Evolutionary conservation across 1,140 invertebrate species (phyloP), one percentile per base, ranked within the genome.

Genomic region (Paralvinella palmiformis): DNA sequence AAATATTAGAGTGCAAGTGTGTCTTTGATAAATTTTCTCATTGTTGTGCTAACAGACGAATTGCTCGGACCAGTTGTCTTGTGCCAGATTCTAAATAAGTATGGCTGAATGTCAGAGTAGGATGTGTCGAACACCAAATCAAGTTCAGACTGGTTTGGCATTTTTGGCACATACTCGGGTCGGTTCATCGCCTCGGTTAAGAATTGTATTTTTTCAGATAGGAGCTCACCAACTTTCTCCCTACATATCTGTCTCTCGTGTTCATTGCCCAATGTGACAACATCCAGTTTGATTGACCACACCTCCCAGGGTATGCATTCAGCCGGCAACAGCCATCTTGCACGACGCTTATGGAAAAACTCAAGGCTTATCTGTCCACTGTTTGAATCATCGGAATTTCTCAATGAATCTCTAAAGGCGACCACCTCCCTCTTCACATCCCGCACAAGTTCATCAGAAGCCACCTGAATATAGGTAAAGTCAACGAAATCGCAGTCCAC

Each of bases 401-500:
- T 84, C 36, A 96, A 79, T 33, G 89, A 86, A 72, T 94, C 90
- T 50, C 91, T 91, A 80, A 97, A 97, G 20, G 85, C 84, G 45
- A 87, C 87, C 62, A 96, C 90, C 73, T 94, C 91, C 57, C 85
- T 84, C 71, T 89, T 90, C 5, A 97, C 81, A 44, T 83, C 86
- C 41, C 85, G 83, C 55, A 89, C 87, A 1, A 98, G 82, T 53
- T 85, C 85, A 2, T 86, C 83, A 1, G 92, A 96, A 56, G 91
- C 88, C 81, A 92, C 94, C 78, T 92, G 92, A 1, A 96, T 94
- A 81, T 98, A 98, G 32, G 94, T 96, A 72, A 96, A 91, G 81
- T 97, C 94, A 68, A 98, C 91, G 77, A 95, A 96, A 82, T 97
- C 91, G 83, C 95, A 98, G 75, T 96, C 91, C 10, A 96, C 91